Percentiles rank a stretch among this genome's conserved stretches.
phyloP scores from a whole-genome alignment of 2,113 vertebrate species.

The Rhinoderma darwinii region DNA sequence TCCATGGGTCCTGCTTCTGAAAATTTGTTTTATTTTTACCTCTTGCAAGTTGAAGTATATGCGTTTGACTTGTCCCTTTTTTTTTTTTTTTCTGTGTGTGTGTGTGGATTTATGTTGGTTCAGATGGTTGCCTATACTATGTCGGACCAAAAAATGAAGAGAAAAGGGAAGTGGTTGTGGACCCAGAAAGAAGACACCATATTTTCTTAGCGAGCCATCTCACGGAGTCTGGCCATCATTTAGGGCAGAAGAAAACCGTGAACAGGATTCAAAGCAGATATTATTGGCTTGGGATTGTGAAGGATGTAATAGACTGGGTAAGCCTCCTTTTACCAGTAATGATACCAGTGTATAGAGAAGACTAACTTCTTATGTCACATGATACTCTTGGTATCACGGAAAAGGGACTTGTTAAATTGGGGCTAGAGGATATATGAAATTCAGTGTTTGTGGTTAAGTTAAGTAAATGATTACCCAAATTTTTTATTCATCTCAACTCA shows the following conservation, averaged over 20 bases:
- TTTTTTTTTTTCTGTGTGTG: neutral
- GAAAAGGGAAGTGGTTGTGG: conserved; percentile 88
- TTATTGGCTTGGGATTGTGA: conserved; percentile 93
- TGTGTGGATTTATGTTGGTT: neutral
- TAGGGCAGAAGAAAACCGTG: conserved; percentile 91
- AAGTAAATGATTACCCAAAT: neutral
- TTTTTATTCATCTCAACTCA: neutral
- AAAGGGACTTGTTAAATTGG: neutral
- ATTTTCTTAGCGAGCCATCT: conserved; percentile 90
- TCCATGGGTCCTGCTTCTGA: too few relatives aligned
- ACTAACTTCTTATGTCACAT: neutral
- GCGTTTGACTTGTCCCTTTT: neutral
- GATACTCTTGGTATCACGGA: neutral
- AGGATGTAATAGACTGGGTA: conserved; percentile 93
- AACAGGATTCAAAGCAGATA: conserved; percentile 88
- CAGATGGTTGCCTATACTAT: conserved; percentile 85
- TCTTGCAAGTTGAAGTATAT: too few relatives aligned
- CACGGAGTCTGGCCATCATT: conserved; percentile 83
- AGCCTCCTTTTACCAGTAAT: neutral
- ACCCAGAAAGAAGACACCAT: conserved; percentile 79
- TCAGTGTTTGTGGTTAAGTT: neutral
- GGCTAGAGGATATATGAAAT: neutral
- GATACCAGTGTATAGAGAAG: neutral
- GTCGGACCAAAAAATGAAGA: conserved; percentile 88
- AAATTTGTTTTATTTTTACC: too few relatives aligned